A percentile compares a stretch with the other conserved stretches of the same genome.
phyloP scores from a whole-genome alignment of 92 coral and sea anemone species.

The Bergia puertoricense region DNA sequence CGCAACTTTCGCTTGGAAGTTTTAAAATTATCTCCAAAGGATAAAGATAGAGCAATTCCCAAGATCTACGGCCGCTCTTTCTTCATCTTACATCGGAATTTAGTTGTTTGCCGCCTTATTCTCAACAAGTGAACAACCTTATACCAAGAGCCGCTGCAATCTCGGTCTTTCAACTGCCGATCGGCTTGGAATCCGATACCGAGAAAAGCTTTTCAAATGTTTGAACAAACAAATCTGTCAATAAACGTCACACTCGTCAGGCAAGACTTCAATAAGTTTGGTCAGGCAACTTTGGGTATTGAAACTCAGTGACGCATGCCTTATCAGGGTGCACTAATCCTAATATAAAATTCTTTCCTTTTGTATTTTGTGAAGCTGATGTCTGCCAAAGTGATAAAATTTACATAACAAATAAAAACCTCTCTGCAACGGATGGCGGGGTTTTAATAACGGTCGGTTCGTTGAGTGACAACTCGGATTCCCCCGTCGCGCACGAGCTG shows the following conservation, averaged over 20 bases:
- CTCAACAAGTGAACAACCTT: not conserved
- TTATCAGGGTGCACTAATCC: not conserved
- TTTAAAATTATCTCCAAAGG: not conserved
- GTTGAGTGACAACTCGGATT: not conserved
- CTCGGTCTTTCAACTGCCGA: not conserved
- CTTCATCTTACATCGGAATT: conserved; percentile 33
- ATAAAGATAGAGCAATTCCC: not conserved
- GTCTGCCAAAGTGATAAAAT: not conserved
- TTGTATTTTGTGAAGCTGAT: not conserved
- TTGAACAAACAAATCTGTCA: conserved; percentile 44
- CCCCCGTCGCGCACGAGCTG: not conserved
- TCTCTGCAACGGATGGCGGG: not conserved
- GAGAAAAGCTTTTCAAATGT: not conserved
- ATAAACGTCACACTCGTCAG: conserved; percentile 33
- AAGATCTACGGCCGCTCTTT: not conserved
- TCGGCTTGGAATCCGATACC: conserved; percentile 33
- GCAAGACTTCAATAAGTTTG: conserved; percentile 13
- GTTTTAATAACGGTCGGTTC: too few relatives aligned
- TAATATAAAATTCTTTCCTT: not conserved
- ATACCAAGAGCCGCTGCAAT: not conserved
- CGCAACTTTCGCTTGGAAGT: not conserved
- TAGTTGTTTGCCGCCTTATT: conserved; percentile 27
- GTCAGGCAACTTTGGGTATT: conserved; percentile 34
- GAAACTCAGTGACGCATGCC: conserved; percentile 27
- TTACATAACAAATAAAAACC: conserved; percentile 1